Base-by-base conservation (phyloP, 2,113 vertebrate species). In the Silurus glanis region DNA sequence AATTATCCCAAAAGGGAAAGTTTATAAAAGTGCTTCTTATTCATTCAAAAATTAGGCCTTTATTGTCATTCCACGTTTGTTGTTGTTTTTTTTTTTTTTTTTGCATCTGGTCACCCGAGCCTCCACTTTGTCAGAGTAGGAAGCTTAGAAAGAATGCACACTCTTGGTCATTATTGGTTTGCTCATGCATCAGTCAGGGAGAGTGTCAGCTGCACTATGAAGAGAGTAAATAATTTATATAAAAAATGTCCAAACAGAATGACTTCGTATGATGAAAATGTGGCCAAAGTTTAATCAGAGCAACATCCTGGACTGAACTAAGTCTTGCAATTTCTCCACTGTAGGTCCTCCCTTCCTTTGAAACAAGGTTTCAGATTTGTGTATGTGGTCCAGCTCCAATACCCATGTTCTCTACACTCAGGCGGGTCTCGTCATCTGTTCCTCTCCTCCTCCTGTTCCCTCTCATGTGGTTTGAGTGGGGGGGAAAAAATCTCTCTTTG, bases 401-500 rank as follows among this genome's bases (percentile, higher is more conserved):
- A 51, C 61, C 28, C n/a, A 12, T 71, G 66, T 59, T 62, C 55
- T 59, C 78, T 56, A 28, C 21, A 19, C 16, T 72, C 47, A 47
- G 66, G 28, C 37, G 23, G 84, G 28, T 59, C 67, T 69, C 12
- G 78, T 82, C 85, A 86, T 86, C 66, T 74, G 55, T 82, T 72
- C 85, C 66, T 59, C 25, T 79, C 51, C 67, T 86, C 76, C 84
- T 86, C 61, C 78, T 12, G 51, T 13, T 78, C 59, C 71, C 81
- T 83, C 84, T 83, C 61, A 78, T 83, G 80, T 83, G 86, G 86
- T 87, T 58, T 78, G 21, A 58, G 80, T 67, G 17, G 28, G 61
- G 59, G 37, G n/a, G n/a, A n/a, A 14, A 74, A 66, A 79, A 55
- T 56, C 9, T 82, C 62, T 81, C 58, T 49, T 74, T 51, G 72